A percentile compares a stretch with the other conserved stretches of the same genome.
These are phyloP conservation scores for Drosophila lacertosa DNA, from an alignment of 1,140 invertebrate genomes.

Conservation along the genomic window DNA sequence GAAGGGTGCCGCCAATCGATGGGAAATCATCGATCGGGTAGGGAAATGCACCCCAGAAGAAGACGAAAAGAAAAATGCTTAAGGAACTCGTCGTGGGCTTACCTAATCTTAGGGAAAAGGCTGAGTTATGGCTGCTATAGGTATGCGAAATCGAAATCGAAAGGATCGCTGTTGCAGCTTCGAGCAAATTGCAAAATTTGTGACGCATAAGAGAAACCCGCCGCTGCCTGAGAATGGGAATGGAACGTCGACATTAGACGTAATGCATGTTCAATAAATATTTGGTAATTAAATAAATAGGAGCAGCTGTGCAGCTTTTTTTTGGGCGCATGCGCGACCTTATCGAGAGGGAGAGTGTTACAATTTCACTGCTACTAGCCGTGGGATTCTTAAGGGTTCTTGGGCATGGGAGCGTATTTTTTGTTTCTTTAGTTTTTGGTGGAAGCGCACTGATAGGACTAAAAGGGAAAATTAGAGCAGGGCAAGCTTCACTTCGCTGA, in stretches of 20 bases:
- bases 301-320: conserved; percentile 74
- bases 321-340: conserved; percentile 40
- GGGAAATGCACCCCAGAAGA: conserved; percentile 36
- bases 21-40: conserved; percentile 51
- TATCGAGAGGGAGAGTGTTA: conserved; percentile 51
- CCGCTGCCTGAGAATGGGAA: conserved; percentile 39
- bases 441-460: conserved; percentile 30
- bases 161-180: conserved; percentile 12
- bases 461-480: conserved; percentile 23
- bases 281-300: conserved; percentile 81
- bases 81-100: conserved; percentile 23
- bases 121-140: conserved; percentile 48
- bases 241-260: conserved; percentile 65
- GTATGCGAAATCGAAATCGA: conserved; percentile 54
- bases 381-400: conserved; percentile 56
- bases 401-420: conserved; percentile 52
- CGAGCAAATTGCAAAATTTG: conserved; percentile 77
- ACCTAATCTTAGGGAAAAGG: conserved; percentile 42
- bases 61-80: too few species aligned
- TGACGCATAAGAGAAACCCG: conserved; percentile 50
- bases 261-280: conserved; percentile 82
- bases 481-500: conserved; percentile 28
- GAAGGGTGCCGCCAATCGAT: conserved; percentile 64
- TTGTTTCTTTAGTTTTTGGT: too few species aligned
- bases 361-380: conserved; percentile 68